phyloP scores from a whole-genome alignment of 2,797 vertebrate genomes.

The Pagetopsis macropterus region DNA sequence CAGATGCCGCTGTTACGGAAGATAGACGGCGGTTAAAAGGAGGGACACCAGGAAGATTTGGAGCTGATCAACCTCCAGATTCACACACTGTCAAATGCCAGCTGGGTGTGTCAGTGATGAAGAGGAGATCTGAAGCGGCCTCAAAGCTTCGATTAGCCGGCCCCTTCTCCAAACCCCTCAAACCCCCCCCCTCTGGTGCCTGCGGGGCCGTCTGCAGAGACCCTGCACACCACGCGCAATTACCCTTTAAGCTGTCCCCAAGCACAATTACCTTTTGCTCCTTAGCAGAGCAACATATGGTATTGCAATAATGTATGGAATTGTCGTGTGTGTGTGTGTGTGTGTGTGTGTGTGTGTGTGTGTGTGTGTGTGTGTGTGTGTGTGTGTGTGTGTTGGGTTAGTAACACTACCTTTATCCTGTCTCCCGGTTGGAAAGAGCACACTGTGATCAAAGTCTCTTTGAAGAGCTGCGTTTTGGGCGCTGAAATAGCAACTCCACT shows the following conservation, averaged over 20 bases:
- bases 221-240: conserved; percentile 63
- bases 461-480: conserved; percentile 60
- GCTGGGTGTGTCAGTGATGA: conserved; percentile 52
- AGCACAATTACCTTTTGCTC: conserved; percentile 60
- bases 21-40: conserved; percentile 16
- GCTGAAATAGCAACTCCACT: conserved; percentile 29
- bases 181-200: conserved; percentile 61
- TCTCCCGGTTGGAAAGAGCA: conserved; percentile 48
- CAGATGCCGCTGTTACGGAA: conserved; percentile 13
- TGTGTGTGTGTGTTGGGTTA: conserved; percentile 15
- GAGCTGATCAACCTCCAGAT: conserved; percentile 54
- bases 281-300: conserved; percentile 68
- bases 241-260: conserved; percentile 73
- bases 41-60: conserved; percentile 43
- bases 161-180: conserved; percentile 36
- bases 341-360: no score
- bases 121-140: conserved; percentile 61
- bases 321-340: conserved; percentile 15
- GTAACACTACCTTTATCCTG: conserved; percentile 64
- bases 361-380: no score
- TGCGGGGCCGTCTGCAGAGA: conserved; percentile 49
- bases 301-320: conserved; percentile 65
- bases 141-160: conserved; percentile 65
- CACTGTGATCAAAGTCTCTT: conserved; percentile 71
- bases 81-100: conserved; percentile 56